Evolutionary conservation across 92 coral and sea anemone species (phyloP), one percentile per base, ranked within the genome.

Genomic region (Scolanthus callimorphus): DNA sequence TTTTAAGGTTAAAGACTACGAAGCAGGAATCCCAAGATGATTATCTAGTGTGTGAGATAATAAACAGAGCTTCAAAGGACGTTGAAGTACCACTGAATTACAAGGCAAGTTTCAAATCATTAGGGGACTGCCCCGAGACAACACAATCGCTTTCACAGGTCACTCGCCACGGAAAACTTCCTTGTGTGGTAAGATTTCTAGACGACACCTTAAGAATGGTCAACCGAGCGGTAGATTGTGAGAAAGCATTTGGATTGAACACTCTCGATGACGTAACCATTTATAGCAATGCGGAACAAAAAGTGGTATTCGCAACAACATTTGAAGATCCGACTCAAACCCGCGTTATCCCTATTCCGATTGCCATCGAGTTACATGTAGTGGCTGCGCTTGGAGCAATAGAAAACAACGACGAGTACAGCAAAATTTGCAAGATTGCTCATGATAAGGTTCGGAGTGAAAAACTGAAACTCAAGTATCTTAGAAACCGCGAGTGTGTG

Each of bases 331-430:
- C 20, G 30, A 51, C 24, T 9, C 26, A 26, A 4, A 24, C 23
- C 23, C n/a, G n/a, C n/a, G 62, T 56, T 20, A 22, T 56, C 1
- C 71, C 71, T 4, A 28, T 64, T n/a, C 71, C 71, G 13, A 20
- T 51, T 9, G 48, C 49, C 25, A 21, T 64, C 49, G 60, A 64
- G 4, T 20, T 64, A 2, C 23, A 30, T 37, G 60, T 64, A 6
- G 71, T 64, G 2, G 71, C 71, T 0, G 71, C 71, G 4, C 60
- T 50, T 22, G 71, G 71, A 8, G 71, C 71, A 2, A 34, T 64
- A 6, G 25, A 31, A 29, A 51, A 51, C 17, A 50, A 64, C 20
- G 26, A 27, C 26, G 25, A 24, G 13, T 64, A 64, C 25, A 6
- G 46, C 17, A 64, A 31, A 24, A 27, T 64, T 2, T 64, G 71